These are phyloP conservation scores for Schizotus pectinicornis DNA, from an alignment of 2,888 invertebrate species.

Conservation along the genomic window DNA sequence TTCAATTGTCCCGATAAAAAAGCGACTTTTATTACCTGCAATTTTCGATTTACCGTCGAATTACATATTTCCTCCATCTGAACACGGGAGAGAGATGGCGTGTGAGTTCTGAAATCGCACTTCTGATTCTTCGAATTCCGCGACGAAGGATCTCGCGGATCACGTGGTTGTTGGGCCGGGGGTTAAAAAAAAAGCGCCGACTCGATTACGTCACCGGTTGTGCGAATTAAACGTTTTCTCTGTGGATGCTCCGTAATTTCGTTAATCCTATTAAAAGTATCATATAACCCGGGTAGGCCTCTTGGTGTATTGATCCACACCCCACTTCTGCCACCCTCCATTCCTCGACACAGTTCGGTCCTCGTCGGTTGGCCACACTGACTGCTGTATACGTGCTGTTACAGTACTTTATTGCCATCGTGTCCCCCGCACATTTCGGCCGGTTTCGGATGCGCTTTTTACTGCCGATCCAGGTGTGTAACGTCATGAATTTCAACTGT, in stretches of 20 bases:
- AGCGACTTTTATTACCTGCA: too few relatives aligned
- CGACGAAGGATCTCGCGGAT: slow-evolving; percentile 37
- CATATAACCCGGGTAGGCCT: slow-evolving; percentile 57
- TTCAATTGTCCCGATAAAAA: too few relatives aligned
- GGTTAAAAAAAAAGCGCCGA: slow-evolving; percentile 5
- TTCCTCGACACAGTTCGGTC: slow-evolving; percentile 33
- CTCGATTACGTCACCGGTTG: slow-evolving; percentile 27
- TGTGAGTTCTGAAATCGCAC: background rate
- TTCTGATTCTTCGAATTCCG: slow-evolving; percentile 21
- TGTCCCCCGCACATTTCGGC: slow-evolving; percentile 1
- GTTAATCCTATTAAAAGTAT: slow-evolving; percentile 60
- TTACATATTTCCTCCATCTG: too few relatives aligned
- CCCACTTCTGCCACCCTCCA: slow-evolving; percentile 40
- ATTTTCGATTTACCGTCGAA: too few relatives aligned
- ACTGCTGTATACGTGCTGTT: slow-evolving; percentile 22
- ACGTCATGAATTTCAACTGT: background rate
- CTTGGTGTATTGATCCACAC: slow-evolving; percentile 55
- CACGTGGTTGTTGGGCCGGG: background rate
- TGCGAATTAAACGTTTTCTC: slow-evolving; percentile 54
- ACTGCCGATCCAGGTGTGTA: background rate
- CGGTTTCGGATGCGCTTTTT: background rate
- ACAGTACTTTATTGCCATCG: slow-evolving; percentile 14
- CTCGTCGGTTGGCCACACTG: slow-evolving; percentile 34
- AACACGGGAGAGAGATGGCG: too few relatives aligned
- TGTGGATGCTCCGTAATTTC: slow-evolving; percentile 56